These are phyloP conservation scores for human DNA, from an alignment of 2,113 vertebrate species.

Conservation along the genomic window DNA sequence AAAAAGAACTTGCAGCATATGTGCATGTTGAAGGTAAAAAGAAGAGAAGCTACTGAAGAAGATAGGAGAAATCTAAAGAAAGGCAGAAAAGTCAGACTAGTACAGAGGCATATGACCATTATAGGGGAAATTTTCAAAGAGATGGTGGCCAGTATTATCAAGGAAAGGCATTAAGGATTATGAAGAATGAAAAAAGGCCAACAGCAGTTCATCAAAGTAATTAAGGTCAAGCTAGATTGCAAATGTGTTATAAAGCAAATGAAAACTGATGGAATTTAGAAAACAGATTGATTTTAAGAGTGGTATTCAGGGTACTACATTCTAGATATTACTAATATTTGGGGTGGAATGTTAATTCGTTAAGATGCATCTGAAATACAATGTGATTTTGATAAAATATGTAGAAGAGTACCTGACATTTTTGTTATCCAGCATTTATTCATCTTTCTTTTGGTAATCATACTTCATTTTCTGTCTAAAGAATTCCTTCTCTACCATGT, in stretches of 20 bases:
- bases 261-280: background rate
- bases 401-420: background rate
- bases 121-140: background rate
- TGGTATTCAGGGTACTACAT: background rate
- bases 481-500: background rate
- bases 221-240: background rate
- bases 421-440: conserved; percentile 19
- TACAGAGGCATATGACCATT: background rate
- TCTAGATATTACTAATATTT: background rate
- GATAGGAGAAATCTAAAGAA: background rate
- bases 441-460: background rate
- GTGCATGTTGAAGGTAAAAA: background rate
- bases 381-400: conserved; percentile 6
- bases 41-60: background rate
- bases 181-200: background rate
- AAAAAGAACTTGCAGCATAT: background rate
- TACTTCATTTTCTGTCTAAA: background rate
- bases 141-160: background rate
- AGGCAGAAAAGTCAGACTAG: background rate
- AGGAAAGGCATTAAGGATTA: background rate
- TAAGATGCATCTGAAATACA: conserved; percentile 1
- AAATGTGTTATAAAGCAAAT: background rate
- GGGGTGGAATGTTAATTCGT: background rate
- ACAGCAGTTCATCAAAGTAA: background rate
- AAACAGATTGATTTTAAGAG: background rate